Percentiles rank a stretch among this genome's conserved stretches.
Conservation (phyloP, 2,113 vertebrate species). For the Emydura subglobosa region DNA sequence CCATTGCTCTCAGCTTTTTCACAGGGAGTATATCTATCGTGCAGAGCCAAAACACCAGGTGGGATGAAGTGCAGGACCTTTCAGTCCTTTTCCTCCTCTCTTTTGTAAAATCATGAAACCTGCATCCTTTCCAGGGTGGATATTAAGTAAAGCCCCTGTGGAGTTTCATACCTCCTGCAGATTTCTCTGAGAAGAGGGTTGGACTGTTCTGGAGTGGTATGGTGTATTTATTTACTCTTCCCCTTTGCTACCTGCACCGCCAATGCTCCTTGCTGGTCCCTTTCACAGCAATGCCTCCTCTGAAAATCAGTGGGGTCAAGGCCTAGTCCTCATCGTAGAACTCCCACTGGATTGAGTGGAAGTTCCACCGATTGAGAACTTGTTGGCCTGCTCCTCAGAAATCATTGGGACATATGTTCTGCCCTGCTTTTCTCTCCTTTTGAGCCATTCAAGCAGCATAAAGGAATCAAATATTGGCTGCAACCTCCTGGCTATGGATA, state of each 20-base stretch:
- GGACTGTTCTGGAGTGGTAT: background rate
- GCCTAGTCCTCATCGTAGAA: background rate
- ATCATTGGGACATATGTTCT: background rate
- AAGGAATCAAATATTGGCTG: background rate
- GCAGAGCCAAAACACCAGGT: background rate
- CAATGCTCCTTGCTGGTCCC: background rate
- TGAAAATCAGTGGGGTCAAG: background rate
- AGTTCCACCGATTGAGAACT: background rate
- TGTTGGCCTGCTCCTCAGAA: background rate
- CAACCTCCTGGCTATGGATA: background rate
- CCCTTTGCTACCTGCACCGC: background rate
- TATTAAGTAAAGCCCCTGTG: background rate
- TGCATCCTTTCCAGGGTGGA: background rate
- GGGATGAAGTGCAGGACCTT: background rate
- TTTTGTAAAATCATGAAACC: background rate
- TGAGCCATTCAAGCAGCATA: background rate
- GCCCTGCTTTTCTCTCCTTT: background rate
- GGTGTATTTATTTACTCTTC: background rate
- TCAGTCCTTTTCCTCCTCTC: background rate
- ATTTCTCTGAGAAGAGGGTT: background rate
- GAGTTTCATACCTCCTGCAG: background rate
- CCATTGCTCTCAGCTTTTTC: background rate
- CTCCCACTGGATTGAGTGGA: background rate
- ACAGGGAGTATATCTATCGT: background rate
- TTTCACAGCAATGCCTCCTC: constrained; percentile 3